Conservation (phyloP, 2,888 invertebrate species). For the Drosophila yooni region DNA sequence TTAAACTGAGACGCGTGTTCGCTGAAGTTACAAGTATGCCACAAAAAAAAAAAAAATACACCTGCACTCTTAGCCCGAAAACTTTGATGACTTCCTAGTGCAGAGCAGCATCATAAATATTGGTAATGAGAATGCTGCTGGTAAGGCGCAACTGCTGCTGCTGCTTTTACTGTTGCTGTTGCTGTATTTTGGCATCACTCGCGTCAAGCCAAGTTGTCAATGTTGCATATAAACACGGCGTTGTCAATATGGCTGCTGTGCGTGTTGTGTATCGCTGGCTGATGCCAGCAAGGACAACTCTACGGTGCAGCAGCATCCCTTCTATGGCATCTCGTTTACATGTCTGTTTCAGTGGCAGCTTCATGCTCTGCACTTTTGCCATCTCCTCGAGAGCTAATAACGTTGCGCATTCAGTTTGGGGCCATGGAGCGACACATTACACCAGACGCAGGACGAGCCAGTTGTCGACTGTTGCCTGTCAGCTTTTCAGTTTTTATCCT, state of each 20-base stretch:
- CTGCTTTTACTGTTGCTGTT: conserved; percentile 23
- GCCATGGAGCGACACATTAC: conserved; percentile 19
- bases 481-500: conserved; percentile 25
- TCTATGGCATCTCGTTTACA: conserved; percentile 55
- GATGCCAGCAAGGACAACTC: conserved; percentile 23
- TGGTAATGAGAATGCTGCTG: conserved; percentile 59
- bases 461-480: conserved; percentile 22
- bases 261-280: conserved; percentile 34
- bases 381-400: conserved; percentile 66
- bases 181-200: conserved; percentile 54
- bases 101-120: conserved; percentile 32
- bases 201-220: conserved; percentile 75
- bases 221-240: conserved; percentile 74
- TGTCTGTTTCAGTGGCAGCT: conserved; percentile 67
- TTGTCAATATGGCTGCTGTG: conserved; percentile 62
- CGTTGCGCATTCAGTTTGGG: conserved; percentile 56
- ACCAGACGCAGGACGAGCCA: conserved; percentile 5
- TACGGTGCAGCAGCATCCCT: conserved; percentile 1
- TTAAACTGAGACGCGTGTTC: conserved; percentile 36
- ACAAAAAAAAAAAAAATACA: conserved; percentile 13
- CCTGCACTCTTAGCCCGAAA: conserved; percentile 53
- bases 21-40: conserved; percentile 23
- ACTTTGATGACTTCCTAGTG: conserved; percentile 70
- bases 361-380: conserved; percentile 19
- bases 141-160: conserved; percentile 31